A percentile compares a stretch with the other conserved stretches of the same genome.
These are phyloP conservation scores for Luperina nickerlii DNA, from an alignment of 2,888 invertebrate species.

Conservation along the genomic window DNA sequence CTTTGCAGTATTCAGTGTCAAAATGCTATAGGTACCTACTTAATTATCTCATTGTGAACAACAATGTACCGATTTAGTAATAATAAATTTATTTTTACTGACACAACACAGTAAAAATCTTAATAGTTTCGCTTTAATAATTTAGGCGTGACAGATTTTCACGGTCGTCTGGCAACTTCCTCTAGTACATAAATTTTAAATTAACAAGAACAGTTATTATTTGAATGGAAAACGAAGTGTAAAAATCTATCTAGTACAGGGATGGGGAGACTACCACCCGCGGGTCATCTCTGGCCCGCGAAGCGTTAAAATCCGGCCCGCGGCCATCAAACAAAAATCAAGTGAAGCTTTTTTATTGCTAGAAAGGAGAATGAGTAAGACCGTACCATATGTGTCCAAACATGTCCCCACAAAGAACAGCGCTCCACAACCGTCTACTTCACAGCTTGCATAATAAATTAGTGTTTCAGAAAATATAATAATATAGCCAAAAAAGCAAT, in stretches of 20 bases:
- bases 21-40: background rate
- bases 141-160: slow-evolving; percentile 35
- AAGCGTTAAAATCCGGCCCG: too few species aligned
- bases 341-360: too few species aligned
- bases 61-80: slow-evolving; percentile 10
- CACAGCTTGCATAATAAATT: too few species aligned
- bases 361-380: too few species aligned
- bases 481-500: too few species aligned
- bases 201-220: background rate
- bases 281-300: too few species aligned
- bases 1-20: background rate
- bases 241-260: background rate
- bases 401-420: too few species aligned
- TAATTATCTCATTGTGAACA: background rate
- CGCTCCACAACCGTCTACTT: too few species aligned
- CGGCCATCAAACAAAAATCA: too few species aligned
- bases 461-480: too few species aligned
- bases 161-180: slow-evolving; percentile 22
- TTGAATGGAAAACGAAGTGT: background rate
- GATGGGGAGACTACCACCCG: too few species aligned
- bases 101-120: slow-evolving; percentile 24
- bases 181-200: background rate
- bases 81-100: slow-evolving; percentile 5
- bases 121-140: slow-evolving; percentile 34
- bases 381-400: too few species aligned